phyloP scores from a whole-genome alignment of 2,888 invertebrate genomes.

The Drymonia ruficornis region DNA sequence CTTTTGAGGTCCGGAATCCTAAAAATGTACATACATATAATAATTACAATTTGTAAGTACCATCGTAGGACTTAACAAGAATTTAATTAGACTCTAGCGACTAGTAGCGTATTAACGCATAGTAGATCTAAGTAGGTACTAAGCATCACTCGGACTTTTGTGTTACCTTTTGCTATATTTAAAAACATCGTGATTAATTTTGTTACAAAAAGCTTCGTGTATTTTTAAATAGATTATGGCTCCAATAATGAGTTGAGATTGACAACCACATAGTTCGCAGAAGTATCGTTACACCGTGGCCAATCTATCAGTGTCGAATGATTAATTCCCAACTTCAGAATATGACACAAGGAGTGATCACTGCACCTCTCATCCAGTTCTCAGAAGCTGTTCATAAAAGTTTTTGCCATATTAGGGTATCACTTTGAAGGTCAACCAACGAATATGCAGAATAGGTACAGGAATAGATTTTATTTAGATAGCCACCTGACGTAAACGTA shows the following conservation, averaged over 20 bases:
- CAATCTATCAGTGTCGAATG: constrained; percentile 46
- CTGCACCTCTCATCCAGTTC: constrained; percentile 16
- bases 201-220: no score
- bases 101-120: no score
- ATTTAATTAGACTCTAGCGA: no score
- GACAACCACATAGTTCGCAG: constrained; percentile 32
- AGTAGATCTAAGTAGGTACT: no score
- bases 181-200: no score
- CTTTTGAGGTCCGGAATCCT: no score
- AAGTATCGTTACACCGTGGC: constrained; percentile 26
- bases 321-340: constrained; percentile 62
- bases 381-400: background rate
- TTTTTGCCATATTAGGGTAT: background rate
- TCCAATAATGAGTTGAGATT: background rate
- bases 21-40: no score
- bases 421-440: background rate
- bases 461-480: background rate
- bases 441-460: background rate
- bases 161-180: no score
- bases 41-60: no score
- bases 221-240: background rate
- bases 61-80: no score
- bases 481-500: background rate
- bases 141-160: no score
- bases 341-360: constrained; percentile 31